Evolutionary conservation across 2,113 vertebrate species (phyloP).

Genomic region (Barnardius zonarius): DNA sequence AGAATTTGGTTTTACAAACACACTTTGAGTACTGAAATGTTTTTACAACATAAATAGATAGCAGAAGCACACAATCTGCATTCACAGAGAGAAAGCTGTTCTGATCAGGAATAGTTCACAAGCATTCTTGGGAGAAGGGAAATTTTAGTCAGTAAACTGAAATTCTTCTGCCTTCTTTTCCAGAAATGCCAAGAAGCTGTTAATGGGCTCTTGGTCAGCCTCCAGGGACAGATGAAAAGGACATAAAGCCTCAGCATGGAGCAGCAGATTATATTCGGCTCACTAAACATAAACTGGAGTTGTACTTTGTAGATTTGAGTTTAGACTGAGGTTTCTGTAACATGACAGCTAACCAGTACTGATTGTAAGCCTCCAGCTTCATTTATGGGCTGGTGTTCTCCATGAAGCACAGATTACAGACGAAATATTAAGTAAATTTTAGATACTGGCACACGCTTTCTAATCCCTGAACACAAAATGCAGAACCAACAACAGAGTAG

Average conservation of each 20-base stretch:
- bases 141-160: neutral
- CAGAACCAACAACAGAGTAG: neutral
- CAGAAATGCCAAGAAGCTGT: conserved; percentile 9
- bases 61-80: neutral
- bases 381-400: neutral
- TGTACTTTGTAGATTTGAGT: neutral
- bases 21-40: neutral
- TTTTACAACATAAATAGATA: conserved; percentile 28
- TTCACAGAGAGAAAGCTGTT: conserved; percentile 11
- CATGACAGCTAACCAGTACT: neutral
- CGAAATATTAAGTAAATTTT: neutral
- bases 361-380: neutral
- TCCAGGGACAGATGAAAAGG: neutral
- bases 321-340: neutral
- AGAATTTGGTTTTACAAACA: neutral
- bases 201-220: neutral
- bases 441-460: neutral
- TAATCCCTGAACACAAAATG: neutral
- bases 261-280: neutral
- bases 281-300: neutral
- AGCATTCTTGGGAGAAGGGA: neutral
- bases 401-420: neutral
- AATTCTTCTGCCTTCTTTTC: neutral
- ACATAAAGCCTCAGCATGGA: neutral
- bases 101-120: neutral